These are phyloP conservation scores for Platyura marginata DNA, from an alignment of 1,140 invertebrate species.

Conservation along the genomic window DNA sequence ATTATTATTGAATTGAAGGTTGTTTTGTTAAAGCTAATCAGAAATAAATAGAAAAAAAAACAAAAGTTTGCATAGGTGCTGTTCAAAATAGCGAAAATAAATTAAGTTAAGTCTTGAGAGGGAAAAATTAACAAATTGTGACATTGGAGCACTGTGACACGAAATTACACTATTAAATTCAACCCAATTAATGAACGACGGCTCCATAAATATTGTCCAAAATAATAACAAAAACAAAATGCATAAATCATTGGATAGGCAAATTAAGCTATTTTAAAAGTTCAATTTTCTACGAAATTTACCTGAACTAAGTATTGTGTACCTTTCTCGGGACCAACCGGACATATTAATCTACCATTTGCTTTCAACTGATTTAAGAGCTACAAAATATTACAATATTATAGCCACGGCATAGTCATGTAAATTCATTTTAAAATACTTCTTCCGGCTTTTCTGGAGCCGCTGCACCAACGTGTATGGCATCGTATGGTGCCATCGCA, in stretches of 20 bases:
- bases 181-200: too few relatives aligned
- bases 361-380: conserved; percentile 39
- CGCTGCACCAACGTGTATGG: conserved; percentile 88
- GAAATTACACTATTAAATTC: too few relatives aligned
- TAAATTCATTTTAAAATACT: too few relatives aligned
- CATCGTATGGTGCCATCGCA: conserved; percentile 64
- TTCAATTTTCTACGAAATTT: conserved; percentile 2
- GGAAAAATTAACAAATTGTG: too few relatives aligned
- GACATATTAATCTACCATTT: conserved; percentile 80
- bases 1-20: background rate
- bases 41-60: background rate
- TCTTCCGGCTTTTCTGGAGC: conserved; percentile 56
- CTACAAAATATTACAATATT: background rate
- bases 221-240: too few relatives aligned
- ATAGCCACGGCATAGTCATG: conserved; percentile 6
- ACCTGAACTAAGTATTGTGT: conserved; percentile 66
- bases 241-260: too few relatives aligned
- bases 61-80: background rate
- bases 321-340: conserved; percentile 66
- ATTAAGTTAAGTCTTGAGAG: too few relatives aligned
- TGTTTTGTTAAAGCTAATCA: too few relatives aligned
- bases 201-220: too few relatives aligned
- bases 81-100: background rate
- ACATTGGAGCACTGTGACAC: too few relatives aligned
- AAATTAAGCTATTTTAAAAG: too few relatives aligned